phyloP scores from a whole-genome alignment of 2,888 invertebrate species.

The Chirona hameri region DNA sequence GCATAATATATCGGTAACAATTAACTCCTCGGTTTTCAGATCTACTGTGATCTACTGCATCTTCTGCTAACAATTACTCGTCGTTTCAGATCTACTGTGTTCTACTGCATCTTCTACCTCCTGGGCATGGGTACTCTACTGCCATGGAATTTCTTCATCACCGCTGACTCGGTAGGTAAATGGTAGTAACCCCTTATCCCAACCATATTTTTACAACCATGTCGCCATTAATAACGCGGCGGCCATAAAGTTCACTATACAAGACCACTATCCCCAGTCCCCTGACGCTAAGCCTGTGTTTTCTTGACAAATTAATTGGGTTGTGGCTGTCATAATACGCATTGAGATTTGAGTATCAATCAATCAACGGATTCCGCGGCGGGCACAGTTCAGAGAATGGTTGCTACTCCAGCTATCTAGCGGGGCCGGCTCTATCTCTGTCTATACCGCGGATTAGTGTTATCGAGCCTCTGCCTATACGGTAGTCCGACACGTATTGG shows the following conservation, averaged over 20 bases:
- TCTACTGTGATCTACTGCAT: background rate
- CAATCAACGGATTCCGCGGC: background rate
- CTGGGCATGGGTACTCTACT: slow-evolving; percentile 84
- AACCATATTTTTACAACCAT: background rate
- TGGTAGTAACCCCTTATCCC: background rate
- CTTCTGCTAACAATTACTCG: too few species aligned
- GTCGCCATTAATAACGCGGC: background rate
- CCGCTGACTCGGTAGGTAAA: slow-evolving; percentile 79
- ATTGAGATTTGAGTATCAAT: background rate
- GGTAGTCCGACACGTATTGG: too few species aligned
- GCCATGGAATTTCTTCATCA: slow-evolving; percentile 95
- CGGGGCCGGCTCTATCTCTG: too few species aligned
- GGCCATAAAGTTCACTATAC: too few species aligned
- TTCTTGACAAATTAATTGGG: background rate
- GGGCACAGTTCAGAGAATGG: background rate
- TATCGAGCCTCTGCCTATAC: too few species aligned
- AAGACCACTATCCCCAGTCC: background rate
- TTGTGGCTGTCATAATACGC: background rate
- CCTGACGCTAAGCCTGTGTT: background rate
- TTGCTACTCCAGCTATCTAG: too few species aligned
- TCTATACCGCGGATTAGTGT: too few species aligned
- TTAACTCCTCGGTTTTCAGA: too few species aligned
- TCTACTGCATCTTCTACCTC: slow-evolving; percentile 62
- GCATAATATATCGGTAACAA: too few species aligned
- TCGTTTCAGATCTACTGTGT: background rate